phyloP scores from a whole-genome alignment of 2,888 invertebrate species.

The Gasteruption jaculator region DNA sequence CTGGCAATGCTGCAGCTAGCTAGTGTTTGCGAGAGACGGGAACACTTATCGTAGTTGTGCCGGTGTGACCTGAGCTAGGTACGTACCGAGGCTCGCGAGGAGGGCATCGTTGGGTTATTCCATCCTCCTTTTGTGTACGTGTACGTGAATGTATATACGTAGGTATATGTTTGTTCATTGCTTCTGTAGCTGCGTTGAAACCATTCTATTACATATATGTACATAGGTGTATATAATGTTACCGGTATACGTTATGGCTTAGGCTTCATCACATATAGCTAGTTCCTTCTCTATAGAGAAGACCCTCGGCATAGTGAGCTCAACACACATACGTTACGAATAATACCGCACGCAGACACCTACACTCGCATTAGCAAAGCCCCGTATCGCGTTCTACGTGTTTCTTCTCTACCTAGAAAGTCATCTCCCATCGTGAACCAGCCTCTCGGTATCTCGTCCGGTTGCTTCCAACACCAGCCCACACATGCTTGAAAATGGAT shows the following conservation, averaged over 20 bases:
- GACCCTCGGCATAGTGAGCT: too few species aligned
- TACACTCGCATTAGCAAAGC: constrained; percentile 16
- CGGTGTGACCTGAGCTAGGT: constrained; percentile 32
- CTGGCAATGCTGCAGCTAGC: not conserved
- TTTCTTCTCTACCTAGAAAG: constrained; percentile 28
- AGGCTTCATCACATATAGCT: too few species aligned
- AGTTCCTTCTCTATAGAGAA: too few species aligned
- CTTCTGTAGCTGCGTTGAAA: too few species aligned
- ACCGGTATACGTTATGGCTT: too few species aligned
- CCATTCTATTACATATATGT: too few species aligned
- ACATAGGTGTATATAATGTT: too few species aligned
- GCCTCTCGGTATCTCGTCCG: constrained; percentile 7
- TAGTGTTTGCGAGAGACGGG: constrained; percentile 15
- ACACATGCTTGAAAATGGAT: too few species aligned
- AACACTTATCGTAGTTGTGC: constrained; percentile 35
- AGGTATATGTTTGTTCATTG: too few species aligned
- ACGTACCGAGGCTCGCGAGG: constrained; percentile 21
- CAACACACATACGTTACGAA: too few species aligned
- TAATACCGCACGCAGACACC: too few species aligned
- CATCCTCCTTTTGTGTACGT: not conserved
- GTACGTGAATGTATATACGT: too few species aligned
- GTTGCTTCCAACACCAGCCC: constrained; percentile 13
- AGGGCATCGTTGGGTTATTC: constrained; percentile 12
- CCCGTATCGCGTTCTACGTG: constrained; percentile 19
- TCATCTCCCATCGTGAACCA: constrained; percentile 24